Percentiles rank a stretch among this genome's conserved stretches.
These are phyloP conservation scores for Paedocypris micromegethes DNA, from an alignment of 2,797 vertebrate genomes.

Conservation along the genomic window DNA sequence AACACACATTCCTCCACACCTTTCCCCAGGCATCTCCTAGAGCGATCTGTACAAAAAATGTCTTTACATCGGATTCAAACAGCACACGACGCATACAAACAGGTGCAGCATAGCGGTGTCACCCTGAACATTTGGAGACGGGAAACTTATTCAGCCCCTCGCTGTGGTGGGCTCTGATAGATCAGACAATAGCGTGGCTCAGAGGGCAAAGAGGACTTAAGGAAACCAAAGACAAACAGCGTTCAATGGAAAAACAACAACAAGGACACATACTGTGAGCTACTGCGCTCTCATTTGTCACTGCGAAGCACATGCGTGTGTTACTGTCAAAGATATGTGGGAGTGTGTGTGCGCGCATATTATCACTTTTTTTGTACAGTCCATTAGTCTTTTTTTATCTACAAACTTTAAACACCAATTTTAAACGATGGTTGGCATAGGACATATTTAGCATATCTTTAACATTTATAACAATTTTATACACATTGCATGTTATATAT, in stretches of 20 bases:
- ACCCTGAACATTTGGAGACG: conserved; percentile 28
- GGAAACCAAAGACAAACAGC: conserved; percentile 16
- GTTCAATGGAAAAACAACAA: conserved; percentile 3
- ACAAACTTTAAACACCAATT: too few relatives aligned
- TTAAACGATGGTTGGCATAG: too few relatives aligned
- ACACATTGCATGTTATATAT: too few relatives aligned
- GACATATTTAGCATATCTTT: too few relatives aligned
- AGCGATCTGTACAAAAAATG: conserved; percentile 16
- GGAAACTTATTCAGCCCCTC: conserved; percentile 6
- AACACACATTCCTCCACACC: conserved; percentile 21
- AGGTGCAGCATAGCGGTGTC: conserved; percentile 10
- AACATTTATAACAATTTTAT: too few relatives aligned
- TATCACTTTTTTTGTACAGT: too few relatives aligned
- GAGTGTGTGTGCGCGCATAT: too few relatives aligned
- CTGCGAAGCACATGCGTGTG: neutral
- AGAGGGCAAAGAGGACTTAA: conserved; percentile 25
- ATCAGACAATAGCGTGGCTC: conserved; percentile 18
- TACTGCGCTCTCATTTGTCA: conserved; percentile 1
- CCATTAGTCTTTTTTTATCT: too few relatives aligned
- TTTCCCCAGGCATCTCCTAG: conserved; percentile 31
- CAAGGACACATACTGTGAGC: conserved; percentile 15
- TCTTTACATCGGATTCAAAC: conserved; percentile 14
- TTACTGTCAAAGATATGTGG: too few relatives aligned
- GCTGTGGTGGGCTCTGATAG: conserved; percentile 1
- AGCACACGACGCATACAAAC: conserved; percentile 24